These are phyloP conservation scores for Melolontha melolontha DNA, from an alignment of 2,888 invertebrate genomes.

Conservation along the genomic window DNA sequence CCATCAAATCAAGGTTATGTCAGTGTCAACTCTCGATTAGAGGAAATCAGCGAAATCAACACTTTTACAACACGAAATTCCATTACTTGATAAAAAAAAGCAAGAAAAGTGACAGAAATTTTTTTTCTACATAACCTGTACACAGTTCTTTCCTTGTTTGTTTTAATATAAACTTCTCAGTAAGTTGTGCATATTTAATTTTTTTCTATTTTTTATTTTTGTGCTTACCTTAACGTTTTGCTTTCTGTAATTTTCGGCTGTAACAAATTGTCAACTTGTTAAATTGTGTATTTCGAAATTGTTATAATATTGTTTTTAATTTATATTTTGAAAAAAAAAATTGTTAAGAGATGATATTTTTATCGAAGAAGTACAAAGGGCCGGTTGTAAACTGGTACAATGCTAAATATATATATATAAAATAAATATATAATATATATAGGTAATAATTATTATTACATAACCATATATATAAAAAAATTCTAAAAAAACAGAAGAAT, in stretches of 20 bases:
- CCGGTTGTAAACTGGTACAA: slow-evolving; percentile 39
- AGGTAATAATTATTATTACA: slow-evolving; percentile 35
- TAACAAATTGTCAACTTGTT: slow-evolving; percentile 44
- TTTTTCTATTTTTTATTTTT: slow-evolving; percentile 40
- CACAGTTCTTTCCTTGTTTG: slow-evolving; percentile 2
- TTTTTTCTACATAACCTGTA: slow-evolving; percentile 2
- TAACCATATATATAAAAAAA: slow-evolving; percentile 38
- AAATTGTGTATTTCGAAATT: slow-evolving; percentile 57
- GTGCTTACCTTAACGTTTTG: slow-evolving; percentile 2
- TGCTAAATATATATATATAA: slow-evolving; percentile 41
- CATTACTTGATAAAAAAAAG: too few relatives aligned
- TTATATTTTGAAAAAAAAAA: slow-evolving; percentile 54
- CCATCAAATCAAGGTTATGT: too few relatives aligned
- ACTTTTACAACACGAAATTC: too few relatives aligned
- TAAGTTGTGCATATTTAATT: not conserved
- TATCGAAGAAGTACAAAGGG: slow-evolving; percentile 49
- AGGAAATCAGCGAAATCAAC: too few relatives aligned
- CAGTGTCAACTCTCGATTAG: too few relatives aligned
- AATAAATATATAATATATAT: slow-evolving; percentile 38
- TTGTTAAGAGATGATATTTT: slow-evolving; percentile 52
- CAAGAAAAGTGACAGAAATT: too few relatives aligned
- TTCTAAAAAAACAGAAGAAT: slow-evolving; percentile 30
- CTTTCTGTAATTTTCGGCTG: slow-evolving; percentile 49
- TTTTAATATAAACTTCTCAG: not conserved
- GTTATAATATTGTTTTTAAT: slow-evolving; percentile 61